Percentiles rank a stretch among this genome's conserved stretches.
phyloP scores from a whole-genome alignment of 2,797 vertebrate genomes.

The Pseudochirops cupreus region DNA sequence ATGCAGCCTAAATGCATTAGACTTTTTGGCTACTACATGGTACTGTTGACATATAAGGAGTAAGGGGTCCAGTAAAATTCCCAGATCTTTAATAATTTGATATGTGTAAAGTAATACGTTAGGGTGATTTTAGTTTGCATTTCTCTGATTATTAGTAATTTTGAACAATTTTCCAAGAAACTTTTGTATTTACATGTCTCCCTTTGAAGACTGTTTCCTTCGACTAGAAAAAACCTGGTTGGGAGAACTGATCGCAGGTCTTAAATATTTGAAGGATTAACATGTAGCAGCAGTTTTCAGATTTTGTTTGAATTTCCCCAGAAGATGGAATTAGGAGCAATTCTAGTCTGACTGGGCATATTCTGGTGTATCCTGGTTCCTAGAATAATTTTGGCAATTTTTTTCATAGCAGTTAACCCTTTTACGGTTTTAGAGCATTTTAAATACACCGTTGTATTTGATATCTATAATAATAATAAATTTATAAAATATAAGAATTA shows the following conservation, averaged over 20 bases:
- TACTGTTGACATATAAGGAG: background rate
- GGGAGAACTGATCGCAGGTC: background rate
- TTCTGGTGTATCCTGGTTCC: background rate
- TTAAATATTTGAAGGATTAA: background rate
- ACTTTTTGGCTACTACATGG: background rate
- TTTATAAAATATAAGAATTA: background rate
- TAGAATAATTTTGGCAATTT: background rate
- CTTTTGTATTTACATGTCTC: background rate
- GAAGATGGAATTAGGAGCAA: background rate
- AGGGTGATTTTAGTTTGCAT: background rate
- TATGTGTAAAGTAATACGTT: background rate
- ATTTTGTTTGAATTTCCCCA: background rate
- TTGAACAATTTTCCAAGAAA: background rate
- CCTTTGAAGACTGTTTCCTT: background rate
- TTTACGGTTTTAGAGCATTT: background rate
- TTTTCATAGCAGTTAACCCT: background rate
- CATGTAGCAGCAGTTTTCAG: background rate
- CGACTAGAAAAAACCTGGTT: background rate
- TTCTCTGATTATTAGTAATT: background rate
- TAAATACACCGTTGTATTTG: background rate
- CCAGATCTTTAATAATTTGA: background rate
- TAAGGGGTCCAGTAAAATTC: background rate
- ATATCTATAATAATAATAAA: background rate
- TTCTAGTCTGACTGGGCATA: background rate
- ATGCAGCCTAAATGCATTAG: background rate